phyloP scores from a whole-genome alignment of 1,140 invertebrate genomes.

The Procambarus virginalis region DNA sequence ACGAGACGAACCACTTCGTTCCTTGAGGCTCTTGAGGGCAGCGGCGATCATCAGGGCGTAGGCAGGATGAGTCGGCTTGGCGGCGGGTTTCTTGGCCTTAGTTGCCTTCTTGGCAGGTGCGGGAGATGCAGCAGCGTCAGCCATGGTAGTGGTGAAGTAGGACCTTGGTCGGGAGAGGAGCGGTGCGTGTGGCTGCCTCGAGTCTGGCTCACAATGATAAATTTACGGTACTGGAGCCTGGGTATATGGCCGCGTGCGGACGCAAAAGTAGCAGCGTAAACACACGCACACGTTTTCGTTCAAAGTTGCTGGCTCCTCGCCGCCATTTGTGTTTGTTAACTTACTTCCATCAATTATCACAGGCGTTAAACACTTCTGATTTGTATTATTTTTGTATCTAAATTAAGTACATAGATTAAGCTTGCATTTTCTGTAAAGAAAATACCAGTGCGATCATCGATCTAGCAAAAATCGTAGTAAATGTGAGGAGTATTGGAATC shows the following conservation, averaged over 20 bases:
- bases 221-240: not conserved
- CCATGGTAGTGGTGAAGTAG: constrained; percentile 7
- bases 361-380: not conserved
- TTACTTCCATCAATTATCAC: constrained; percentile 37
- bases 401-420: constrained; percentile 25
- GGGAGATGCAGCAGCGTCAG: constrained; percentile 46
- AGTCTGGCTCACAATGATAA: constrained; percentile 11
- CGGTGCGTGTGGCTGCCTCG: not conserved
- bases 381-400: not conserved
- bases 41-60: constrained; percentile 52
- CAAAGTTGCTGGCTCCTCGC: constrained; percentile 43
- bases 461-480: constrained; percentile 17
- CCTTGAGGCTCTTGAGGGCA: constrained; percentile 36
- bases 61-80: constrained; percentile 44
- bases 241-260: constrained; percentile 33
- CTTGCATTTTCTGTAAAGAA: constrained; percentile 2
- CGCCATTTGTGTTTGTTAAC: constrained; percentile 63
- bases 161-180: not conserved
- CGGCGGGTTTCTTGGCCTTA: constrained; percentile 36
- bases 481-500: constrained; percentile 27
- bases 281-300: constrained; percentile 60
- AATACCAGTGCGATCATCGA: constrained; percentile 13
- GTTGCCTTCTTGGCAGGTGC: constrained; percentile 44
- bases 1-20: constrained; percentile 47
- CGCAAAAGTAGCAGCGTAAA: constrained; percentile 60